Base-by-base conservation (phyloP, 2,888 invertebrate genomes). In the Apotomis capreana region DNA sequence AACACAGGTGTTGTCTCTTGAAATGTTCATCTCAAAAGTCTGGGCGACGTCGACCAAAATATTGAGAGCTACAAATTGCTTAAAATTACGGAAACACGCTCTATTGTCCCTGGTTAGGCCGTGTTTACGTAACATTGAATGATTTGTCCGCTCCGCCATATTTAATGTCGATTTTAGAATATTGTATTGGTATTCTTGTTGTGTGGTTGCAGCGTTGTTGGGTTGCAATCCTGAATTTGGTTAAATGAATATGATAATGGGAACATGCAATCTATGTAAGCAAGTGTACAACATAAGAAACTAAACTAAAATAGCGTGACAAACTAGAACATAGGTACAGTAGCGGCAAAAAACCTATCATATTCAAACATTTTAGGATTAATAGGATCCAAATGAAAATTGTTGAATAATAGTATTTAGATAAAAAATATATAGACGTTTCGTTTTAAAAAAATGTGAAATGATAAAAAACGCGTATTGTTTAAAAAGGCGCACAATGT, bases 151-250 rank as follows among this genome's bases (percentile, higher is more conserved):
- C 55, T 65, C 36, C 55, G 10, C 12, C 46, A 57, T 26, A 15
- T 64, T 57, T 57, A 15, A 55, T 55, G 26, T 26, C 55, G 65
- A 65, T 44, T 4, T 15, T 36, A 26, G 46, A 10, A 8, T 54
- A n/a, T 8, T 5, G 4, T 3, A 37, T 63, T 63, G 5, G 67
- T 70, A 12, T 65, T 74, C 71, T 10, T 77, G 73, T 70, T 70
- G 73, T 82, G 89, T 92, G 92, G 90, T 92, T 91, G 92, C 92
- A 91, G 89, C 87, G 81, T 81, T 76, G 61, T 68, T 80, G 88
- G 90, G 89, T 88, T 87, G 90, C 90, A 83, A 87, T 88, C 89
- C 84, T 52, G n/a, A 26, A 10, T 74, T 71, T 63, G 57, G 67
- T 74, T 74, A 12, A 69, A 57, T 77, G 75, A 70, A 65, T 55